Evolutionary conservation across 2,113 vertebrate genomes (phyloP).

Genomic region (Argyrosomus japonicus): DNA sequence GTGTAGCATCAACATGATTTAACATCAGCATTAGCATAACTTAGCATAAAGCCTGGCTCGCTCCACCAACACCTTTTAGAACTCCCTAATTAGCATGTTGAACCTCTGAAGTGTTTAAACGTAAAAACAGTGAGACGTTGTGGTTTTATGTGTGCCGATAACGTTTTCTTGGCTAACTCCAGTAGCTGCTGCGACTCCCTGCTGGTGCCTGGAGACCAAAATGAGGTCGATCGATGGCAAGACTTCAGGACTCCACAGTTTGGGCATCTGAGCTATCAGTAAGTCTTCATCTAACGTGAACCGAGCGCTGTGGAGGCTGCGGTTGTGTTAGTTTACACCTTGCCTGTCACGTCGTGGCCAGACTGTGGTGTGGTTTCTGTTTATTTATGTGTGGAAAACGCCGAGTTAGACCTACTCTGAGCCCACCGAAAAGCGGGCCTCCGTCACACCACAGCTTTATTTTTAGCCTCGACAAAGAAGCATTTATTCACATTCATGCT

Average conservation of each 20-base stretch:
- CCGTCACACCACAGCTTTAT: slow-evolving; percentile 60
- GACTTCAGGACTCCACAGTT: background rate
- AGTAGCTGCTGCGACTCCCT: no score
- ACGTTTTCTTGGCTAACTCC: background rate
- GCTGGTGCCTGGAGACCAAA: background rate
- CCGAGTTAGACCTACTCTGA: slow-evolving; percentile 51
- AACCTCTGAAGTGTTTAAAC: background rate
- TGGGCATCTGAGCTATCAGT: background rate
- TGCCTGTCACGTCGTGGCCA: slow-evolving; percentile 37
- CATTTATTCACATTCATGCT: slow-evolving; percentile 33
- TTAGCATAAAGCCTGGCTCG: background rate
- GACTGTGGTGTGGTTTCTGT: slow-evolving; percentile 61
- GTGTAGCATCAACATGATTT: no score
- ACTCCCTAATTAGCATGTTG: background rate
- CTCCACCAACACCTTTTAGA: background rate
- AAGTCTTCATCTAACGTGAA: slow-evolving; percentile 1
- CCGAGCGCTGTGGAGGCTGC: slow-evolving; percentile 28
- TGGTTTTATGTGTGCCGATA: background rate
- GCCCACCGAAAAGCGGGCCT: slow-evolving; percentile 53
- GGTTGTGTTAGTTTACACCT: slow-evolving; percentile 67
- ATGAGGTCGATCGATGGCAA: background rate
- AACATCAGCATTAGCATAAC: background rate
- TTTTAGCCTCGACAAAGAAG: slow-evolving; percentile 73
- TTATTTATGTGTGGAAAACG: slow-evolving; percentile 75
- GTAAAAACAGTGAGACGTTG: background rate